Conservation (phyloP, 2,888 invertebrate genomes). For the Tridacna crocea region DNA sequence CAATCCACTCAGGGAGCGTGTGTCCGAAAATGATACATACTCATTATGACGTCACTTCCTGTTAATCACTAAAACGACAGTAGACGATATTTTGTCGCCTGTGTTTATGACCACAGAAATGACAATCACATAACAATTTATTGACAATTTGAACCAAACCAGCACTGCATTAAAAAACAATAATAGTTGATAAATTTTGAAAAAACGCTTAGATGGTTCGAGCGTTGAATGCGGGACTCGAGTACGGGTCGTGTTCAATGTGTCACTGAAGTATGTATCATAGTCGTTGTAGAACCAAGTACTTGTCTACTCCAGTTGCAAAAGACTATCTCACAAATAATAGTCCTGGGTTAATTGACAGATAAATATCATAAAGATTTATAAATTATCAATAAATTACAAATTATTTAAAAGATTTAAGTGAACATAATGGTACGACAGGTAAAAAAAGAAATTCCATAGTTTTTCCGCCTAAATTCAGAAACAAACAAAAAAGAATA, state of each 20-base stretch:
- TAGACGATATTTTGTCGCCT: not conserved
- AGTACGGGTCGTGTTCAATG: slow-evolving; percentile 47
- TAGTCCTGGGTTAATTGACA: slow-evolving; percentile 56
- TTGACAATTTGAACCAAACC: slow-evolving; percentile 22
- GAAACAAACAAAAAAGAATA: slow-evolving; percentile 13
- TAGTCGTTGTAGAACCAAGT: slow-evolving; percentile 71
- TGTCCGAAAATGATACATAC: slow-evolving; percentile 55
- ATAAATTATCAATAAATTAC: slow-evolving; percentile 66
- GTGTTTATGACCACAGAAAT: slow-evolving; percentile 7
- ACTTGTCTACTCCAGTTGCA: slow-evolving; percentile 69
- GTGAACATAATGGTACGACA: slow-evolving; percentile 58
- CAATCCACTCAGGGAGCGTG: slow-evolving; percentile 71
- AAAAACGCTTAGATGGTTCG: slow-evolving; percentile 27
- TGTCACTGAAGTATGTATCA: slow-evolving; percentile 58
- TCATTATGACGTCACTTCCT: slow-evolving; percentile 38
- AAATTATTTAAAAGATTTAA: slow-evolving; percentile 45
- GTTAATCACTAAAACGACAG: not conserved
- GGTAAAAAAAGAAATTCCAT: slow-evolving; percentile 26
- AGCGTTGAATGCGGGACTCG: slow-evolving; percentile 56
- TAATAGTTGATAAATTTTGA: not conserved
- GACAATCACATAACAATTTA: slow-evolving; percentile 11
- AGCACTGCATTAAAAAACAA: slow-evolving; percentile 13
- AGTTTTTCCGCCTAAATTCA: slow-evolving; percentile 1
- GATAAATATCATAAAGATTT: slow-evolving; percentile 64
- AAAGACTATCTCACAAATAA: slow-evolving; percentile 53